Base-by-base conservation (phyloP, 2,888 invertebrate species). In the Drosophila seclusa region DNA sequence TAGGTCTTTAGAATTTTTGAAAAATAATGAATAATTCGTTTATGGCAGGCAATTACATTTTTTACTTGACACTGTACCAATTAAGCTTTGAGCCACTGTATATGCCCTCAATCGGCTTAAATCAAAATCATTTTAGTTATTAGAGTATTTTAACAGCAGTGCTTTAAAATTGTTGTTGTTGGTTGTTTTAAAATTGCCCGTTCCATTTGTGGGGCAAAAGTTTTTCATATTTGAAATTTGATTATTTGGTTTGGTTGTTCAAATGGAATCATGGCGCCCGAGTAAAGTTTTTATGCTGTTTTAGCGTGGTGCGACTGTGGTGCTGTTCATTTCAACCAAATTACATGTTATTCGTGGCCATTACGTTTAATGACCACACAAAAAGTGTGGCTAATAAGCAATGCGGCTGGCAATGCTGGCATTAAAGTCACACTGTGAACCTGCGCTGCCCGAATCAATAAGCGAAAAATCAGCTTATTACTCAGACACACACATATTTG, bases 391-490 rank as follows among this genome's bases (percentile, higher is more conserved):
- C 84, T 86, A 89, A 86, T 87, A 87, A 82, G 84, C 87, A 71
- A 68, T 64, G 69, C 36, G 67, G 65, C 32, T 45, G 65, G 65
- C 36, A 8, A 69, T 55, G 40, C 31, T 29, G 34, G 38, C 53
- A 77, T 82, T 72, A 71, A 83, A 76, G 74, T 54, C 53, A 29
- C 13, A 38, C 24, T 40, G 34, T 40, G 27, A 49, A 61, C 62
- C 63, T 54, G 49, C 42, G 57, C 68, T 53, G 60, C 45, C 42
- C 77, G 74, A 87, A 87, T 87, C 87, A 87, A 87, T 87, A 89
- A 72, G 78, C 81, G 81, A 76, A 82, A 89, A 85, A 89, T 87
- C 89, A 68, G 85, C 85, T 81, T 87, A 87, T 87, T 85, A 85
- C 72, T 31, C 58, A 59, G 10, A 36, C 27, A 38, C 13, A 32